These are phyloP conservation scores for Tuberolachnus salignus DNA, from an alignment of 2,888 invertebrate species.

Conservation along the genomic window DNA sequence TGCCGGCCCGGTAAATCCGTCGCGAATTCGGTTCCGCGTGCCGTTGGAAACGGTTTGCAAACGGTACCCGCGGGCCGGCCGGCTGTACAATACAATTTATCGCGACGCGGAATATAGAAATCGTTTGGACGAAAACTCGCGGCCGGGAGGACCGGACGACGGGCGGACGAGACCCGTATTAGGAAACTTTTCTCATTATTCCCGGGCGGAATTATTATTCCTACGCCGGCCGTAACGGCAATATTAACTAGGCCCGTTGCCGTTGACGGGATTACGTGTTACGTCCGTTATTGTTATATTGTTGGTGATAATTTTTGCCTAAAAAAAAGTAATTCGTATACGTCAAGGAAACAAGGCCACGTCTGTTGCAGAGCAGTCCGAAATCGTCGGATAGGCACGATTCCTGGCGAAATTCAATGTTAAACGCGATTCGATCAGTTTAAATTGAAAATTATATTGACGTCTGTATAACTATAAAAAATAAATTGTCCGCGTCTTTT, in stretches of 20 bases:
- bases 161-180: neutral
- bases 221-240: neutral
- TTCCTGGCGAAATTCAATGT: no score
- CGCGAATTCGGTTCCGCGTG: constrained; percentile 11
- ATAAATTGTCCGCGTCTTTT: no score
- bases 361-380: no score
- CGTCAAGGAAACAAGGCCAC: no score
- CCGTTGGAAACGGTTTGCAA: constrained; percentile 7
- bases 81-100: neutral
- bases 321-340: neutral
- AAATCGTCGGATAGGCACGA: no score
- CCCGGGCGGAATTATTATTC: constrained; percentile 18
- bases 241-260: no score
- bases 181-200: constrained; percentile 45
- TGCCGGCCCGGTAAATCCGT: constrained; percentile 22
- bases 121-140: neutral
- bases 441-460: no score
- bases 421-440: no score
- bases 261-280: constrained; percentile 5
- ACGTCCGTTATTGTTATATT: no score
- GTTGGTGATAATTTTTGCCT: constrained; percentile 1
- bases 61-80: no score
- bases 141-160: no score
- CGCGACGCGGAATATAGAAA: neutral
- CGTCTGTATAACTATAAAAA: no score